Conservation (phyloP, 2,888 invertebrate species). For the Bellardia pandia region DNA sequence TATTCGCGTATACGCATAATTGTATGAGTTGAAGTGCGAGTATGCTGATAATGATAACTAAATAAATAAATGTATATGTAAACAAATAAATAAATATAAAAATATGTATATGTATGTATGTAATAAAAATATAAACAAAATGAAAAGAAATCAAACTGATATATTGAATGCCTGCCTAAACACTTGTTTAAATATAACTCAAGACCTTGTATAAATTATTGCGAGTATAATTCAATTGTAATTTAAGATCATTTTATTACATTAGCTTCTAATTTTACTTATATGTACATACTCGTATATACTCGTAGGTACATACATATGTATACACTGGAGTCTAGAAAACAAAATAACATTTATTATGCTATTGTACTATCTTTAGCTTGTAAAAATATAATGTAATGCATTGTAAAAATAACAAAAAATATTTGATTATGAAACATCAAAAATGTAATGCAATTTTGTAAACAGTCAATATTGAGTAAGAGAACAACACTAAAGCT, state of each 20-base stretch:
- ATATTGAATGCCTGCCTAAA: constrained; percentile 17
- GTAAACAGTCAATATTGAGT: no score
- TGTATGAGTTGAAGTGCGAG: neutral
- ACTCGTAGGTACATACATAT: no score
- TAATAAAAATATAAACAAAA: neutral
- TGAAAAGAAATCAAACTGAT: neutral
- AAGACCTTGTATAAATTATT: constrained; percentile 4
- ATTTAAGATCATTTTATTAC: constrained; percentile 24
- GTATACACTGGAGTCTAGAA: neutral
- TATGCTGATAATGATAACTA: constrained; percentile 24
- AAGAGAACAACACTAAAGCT: no score
- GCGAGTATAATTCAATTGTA: constrained; percentile 25
- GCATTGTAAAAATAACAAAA: neutral
- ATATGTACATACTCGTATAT: no score
- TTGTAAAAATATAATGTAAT: neutral
- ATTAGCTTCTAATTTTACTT: constrained; percentile 12
- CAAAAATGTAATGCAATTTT: neutral
- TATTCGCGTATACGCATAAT: neutral
- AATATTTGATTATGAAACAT: neutral
- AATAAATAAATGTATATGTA: no score
- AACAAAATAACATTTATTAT: neutral
- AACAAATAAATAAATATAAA: neutral
- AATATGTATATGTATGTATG: no score
- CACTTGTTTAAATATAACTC: neutral
- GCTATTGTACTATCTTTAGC: neutral